A percentile compares a stretch with the other conserved stretches of the same genome.
Evolutionary conservation across 2,113 vertebrate genomes (phyloP).

Genomic region (Xenopus borealis): DNA sequence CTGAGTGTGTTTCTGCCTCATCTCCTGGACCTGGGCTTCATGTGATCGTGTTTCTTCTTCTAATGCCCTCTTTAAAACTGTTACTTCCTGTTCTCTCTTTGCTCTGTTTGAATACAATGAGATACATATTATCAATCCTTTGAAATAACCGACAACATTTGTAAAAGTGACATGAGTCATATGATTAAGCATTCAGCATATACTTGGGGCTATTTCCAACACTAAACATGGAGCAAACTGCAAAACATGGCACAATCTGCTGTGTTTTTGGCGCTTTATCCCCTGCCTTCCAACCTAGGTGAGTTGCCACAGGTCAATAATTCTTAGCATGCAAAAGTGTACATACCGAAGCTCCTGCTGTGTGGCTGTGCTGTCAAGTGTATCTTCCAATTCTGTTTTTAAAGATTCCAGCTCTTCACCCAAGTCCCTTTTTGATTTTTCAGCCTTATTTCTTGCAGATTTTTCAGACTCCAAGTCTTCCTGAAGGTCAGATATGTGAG

Average conservation of each 20-base stretch:
- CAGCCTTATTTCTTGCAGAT: slow-evolving; percentile 77
- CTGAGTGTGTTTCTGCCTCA: slow-evolving; percentile 87
- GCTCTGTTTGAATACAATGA: slow-evolving; percentile 63
- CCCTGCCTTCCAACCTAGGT: no score
- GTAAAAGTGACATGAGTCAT: no score
- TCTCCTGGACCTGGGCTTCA: slow-evolving; percentile 86
- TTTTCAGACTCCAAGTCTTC: slow-evolving; percentile 87
- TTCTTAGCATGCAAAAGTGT: background rate
- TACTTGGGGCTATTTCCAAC: no score
- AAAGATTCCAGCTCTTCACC: slow-evolving; percentile 89
- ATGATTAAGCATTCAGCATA: no score
- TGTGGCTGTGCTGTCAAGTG: slow-evolving; percentile 84
- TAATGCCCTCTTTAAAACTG: slow-evolving; percentile 79
- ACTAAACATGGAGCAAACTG: no score
- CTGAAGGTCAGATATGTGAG: slow-evolving; percentile 81
- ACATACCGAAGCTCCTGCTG: slow-evolving; percentile 90
- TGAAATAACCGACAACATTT: no score
- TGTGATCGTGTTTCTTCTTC: slow-evolving; percentile 85
- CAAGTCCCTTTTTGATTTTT: slow-evolving; percentile 84
- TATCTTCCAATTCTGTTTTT: slow-evolving; percentile 89
- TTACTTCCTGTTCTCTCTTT: slow-evolving; percentile 91
- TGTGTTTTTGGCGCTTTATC: no score
- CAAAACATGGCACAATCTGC: no score
- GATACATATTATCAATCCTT: background rate
- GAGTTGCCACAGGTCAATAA: no score